Evolutionary conservation across 2,113 vertebrate species (phyloP).

Genomic region (Hemicordylus capensis): DNA sequence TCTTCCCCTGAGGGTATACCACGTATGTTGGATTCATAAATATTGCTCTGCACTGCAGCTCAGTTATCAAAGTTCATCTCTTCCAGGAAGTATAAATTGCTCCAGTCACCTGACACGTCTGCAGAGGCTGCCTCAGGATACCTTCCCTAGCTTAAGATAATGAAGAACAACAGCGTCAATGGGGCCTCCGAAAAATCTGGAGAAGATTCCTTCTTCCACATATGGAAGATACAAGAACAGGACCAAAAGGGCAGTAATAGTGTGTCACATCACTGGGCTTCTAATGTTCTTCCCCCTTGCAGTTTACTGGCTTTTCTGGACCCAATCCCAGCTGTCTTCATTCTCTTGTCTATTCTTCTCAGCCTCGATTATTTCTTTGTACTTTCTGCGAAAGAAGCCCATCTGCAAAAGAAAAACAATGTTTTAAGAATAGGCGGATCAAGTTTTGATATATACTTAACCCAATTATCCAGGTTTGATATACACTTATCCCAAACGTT

Average conservation of each 20-base stretch:
- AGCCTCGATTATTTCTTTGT: constrained; percentile 97
- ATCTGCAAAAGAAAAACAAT: constrained; percentile 80
- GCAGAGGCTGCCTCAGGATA: constrained; percentile 77
- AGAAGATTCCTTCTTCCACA: constrained; percentile 99
- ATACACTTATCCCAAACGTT: neutral
- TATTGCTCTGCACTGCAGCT: constrained; percentile 79
- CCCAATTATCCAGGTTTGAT: neutral
- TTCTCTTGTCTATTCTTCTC: constrained; percentile 97
- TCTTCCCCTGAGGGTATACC: constrained; percentile 96
- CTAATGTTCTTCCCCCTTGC: constrained; percentile 8
- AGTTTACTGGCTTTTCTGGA: constrained; percentile 93
- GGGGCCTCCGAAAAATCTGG: constrained; percentile 96
- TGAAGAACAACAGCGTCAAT: constrained; percentile 80
- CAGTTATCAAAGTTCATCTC: constrained; percentile 75
- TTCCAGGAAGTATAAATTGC: constrained; percentile 72
- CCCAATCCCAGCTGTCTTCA: constrained; percentile 97
- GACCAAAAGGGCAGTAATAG: constrained; percentile 70
- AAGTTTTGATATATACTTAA: neutral
- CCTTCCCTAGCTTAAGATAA: constrained; percentile 72
- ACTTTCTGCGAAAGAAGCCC: constrained; percentile 97
- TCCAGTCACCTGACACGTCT: constrained; percentile 77
- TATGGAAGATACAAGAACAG: constrained; percentile 96
- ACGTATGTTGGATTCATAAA: constrained; percentile 81
- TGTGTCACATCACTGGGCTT: constrained; percentile 70
- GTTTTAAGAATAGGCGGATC: neutral